A percentile compares a stretch with the other conserved stretches of the same genome.
These are phyloP conservation scores for Echinarachnius parma DNA, from an alignment of 53 echinoderm and acorn worm species.

Conservation along the genomic window DNA sequence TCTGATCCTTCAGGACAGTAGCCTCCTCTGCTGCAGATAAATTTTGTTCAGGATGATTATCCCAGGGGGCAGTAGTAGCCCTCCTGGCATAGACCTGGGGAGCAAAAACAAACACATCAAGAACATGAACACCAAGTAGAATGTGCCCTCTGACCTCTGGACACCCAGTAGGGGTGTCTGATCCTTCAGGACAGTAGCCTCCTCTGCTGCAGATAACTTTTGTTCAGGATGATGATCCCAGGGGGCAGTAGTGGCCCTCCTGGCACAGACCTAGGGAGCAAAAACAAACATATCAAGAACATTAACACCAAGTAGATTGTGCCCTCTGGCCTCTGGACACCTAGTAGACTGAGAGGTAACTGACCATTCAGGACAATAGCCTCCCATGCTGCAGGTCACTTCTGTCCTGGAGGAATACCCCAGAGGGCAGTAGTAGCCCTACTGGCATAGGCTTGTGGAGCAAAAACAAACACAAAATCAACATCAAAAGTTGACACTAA, in stretches of 20 bases:
- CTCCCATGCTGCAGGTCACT: conserved; percentile 75
- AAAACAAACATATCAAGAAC: no score
- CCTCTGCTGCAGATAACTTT: conserved; percentile 79
- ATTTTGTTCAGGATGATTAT: conserved; percentile 75
- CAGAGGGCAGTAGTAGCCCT: conserved; percentile 82
- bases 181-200: conserved; percentile 80
- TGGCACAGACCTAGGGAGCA: conserved; percentile 60
- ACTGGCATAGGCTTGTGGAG: conserved; percentile 68
- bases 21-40: conserved; percentile 80
- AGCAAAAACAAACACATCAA: no score
- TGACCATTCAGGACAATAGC: conserved; percentile 84
- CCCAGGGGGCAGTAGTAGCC: conserved; percentile 91
- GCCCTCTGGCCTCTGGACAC: no score
- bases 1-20: conserved; percentile 83
- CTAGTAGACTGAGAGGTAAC: no score
- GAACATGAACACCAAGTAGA: conserved; percentile 70
- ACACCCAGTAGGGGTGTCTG: conserved; percentile 70
- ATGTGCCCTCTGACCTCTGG: conserved; percentile 97
- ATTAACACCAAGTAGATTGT: conserved; percentile 78
- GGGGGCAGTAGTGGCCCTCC: conserved; percentile 83
- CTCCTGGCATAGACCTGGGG: conserved; percentile 67
- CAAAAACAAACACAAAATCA: no score
- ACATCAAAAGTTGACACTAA: no score
- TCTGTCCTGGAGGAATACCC: conserved; percentile 86
- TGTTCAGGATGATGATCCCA: conserved; percentile 83